Base-by-base conservation (phyloP, 2,888 invertebrate genomes). In the Mellilla xanthometata region DNA sequence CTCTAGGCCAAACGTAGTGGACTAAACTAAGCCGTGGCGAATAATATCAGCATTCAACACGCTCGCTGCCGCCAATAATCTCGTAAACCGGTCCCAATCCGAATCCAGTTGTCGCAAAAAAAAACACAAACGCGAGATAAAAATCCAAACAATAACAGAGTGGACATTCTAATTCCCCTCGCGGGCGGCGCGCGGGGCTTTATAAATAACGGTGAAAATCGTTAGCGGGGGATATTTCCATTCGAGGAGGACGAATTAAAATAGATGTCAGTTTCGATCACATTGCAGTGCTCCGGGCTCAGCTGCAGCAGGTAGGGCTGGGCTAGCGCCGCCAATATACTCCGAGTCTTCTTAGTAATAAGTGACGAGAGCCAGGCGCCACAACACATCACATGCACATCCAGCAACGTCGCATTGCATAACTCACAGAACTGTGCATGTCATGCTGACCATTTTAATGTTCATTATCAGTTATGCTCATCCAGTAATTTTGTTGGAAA, bases 191-290 rank as follows among this genome's bases (percentile, higher is more conserved):
- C 49, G 39, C 48, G 53, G 19, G 39, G 51, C 49, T 69, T 72
- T 76, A 71, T 68, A 79, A 79, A 77, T 79, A 79, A 66, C 67
- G 56, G 64, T 70, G 72, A 77, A 77, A 79, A 80, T 80, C 81
- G 77, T 79, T 80, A 78, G 59, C 55, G 58, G 58, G 59, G 23
- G 62, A 72, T 75, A 76, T 79, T 78, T 78, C 65, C 58, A 73
- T 62, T 63, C 62, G 65, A 62, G 65, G 65, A 60, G 58, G 58
- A 65, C 62, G 61, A 71, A 72, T 72, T 67, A 64, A 71, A 71
- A 69, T 70, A 71, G 72, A 70, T 59, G 54, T 43, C 39, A 47
- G 50, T 52, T 54, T 42, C 55, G 54, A 56, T 54, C 58, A 56
- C 53, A 49, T 40, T 19, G 30, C 51, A 49, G 12, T 51, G 26